phyloP scores from a whole-genome alignment of 2,888 invertebrate genomes.

The Oscheius sp. region DNA sequence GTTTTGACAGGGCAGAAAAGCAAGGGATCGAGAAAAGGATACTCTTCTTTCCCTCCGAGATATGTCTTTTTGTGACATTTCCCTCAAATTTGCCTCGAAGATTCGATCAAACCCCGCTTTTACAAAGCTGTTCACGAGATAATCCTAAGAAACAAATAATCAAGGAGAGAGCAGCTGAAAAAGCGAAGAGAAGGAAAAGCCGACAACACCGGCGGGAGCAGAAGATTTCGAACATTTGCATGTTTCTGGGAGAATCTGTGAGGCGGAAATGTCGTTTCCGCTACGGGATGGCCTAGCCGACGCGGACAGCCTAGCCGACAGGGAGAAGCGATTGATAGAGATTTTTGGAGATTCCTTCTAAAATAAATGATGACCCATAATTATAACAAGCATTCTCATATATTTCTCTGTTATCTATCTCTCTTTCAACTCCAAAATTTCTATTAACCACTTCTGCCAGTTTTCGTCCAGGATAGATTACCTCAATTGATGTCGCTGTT shows the following conservation, averaged over 20 bases:
- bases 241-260: constrained; percentile 1
- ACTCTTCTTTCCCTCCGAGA: background rate
- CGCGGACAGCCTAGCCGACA: constrained; percentile 5
- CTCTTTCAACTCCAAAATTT: too few relatives aligned
- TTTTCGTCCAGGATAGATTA: too few relatives aligned
- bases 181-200: background rate
- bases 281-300: background rate
- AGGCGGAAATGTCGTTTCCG: constrained; percentile 5
- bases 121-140: too few relatives aligned
- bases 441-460: too few relatives aligned
- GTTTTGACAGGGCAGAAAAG: too few relatives aligned
- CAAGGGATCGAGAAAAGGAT: too few relatives aligned
- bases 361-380: too few relatives aligned
- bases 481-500: background rate
- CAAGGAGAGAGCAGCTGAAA: background rate
- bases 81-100: background rate
- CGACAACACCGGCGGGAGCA: background rate
- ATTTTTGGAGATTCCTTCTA: too few relatives aligned
- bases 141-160: background rate
- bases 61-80: background rate
- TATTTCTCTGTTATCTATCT: background rate
- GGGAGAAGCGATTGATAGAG: background rate
- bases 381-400: background rate
- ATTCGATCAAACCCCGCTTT: too few relatives aligned
- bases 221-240: constrained; percentile 7